Evolutionary conservation across 2,888 invertebrate species (phyloP).

Genomic region (Sepioteuthis lessoniana): DNA sequence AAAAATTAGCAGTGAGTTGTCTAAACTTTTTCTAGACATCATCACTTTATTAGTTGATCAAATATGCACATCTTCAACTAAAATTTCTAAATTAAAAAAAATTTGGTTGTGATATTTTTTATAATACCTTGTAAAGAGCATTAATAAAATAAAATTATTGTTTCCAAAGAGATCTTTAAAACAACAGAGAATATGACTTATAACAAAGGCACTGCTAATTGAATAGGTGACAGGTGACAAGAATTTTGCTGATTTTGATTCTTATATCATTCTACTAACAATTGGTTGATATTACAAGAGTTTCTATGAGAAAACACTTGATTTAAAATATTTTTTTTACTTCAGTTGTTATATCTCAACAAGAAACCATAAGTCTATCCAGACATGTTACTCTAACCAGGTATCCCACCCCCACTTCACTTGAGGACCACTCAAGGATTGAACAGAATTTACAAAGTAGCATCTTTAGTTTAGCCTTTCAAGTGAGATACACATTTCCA

Average conservation of each 20-base stretch:
- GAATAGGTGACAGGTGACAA: too few species aligned
- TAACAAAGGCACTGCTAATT: too few species aligned
- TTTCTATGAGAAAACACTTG: not conserved
- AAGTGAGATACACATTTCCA: not conserved
- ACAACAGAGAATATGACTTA: too few species aligned
- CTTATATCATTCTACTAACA: not conserved
- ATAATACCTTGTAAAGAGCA: too few species aligned
- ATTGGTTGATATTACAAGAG: not conserved
- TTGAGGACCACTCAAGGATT: conserved; percentile 12
- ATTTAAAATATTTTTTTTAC: not conserved
- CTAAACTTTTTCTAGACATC: too few species aligned
- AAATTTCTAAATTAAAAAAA: too few species aligned
- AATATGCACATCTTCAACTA: too few species aligned
- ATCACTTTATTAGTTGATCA: too few species aligned
- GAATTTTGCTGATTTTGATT: not conserved
- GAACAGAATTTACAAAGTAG: conserved; percentile 6
- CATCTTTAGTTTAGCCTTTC: not conserved
- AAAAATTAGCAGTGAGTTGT: too few species aligned
- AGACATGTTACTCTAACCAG: not conserved
- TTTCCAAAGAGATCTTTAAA: too few species aligned
- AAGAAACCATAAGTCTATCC: not conserved
- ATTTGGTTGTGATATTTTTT: too few species aligned
- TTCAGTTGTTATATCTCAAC: not conserved
- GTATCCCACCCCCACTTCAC: not conserved
- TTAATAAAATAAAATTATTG: too few species aligned